Evolutionary conservation across 2,888 invertebrate species (phyloP), one percentile per base, ranked within the genome.

Genomic region (Cheilosia grossa): DNA sequence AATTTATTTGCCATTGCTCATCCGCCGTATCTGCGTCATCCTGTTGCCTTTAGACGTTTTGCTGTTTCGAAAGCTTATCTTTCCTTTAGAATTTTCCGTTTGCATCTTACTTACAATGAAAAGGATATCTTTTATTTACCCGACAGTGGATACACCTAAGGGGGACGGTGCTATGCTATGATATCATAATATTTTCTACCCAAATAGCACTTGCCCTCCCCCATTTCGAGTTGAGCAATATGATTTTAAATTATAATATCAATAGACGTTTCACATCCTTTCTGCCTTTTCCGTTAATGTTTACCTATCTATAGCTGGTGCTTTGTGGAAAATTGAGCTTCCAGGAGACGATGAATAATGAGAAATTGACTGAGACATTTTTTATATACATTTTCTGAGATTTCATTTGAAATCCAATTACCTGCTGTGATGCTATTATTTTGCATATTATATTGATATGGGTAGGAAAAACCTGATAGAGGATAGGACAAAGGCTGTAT

Each of bases 321-420:
- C 78, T 64, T 10, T 51, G 42, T 66, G 13, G 15, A 51, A 33
- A 51, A 53, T n/a, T 47, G 9, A 42, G 42, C 2, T 40, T 10
- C 72, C 37, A 15, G 33, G n/a, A 64, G 33, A n/a, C 44, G 19
- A 40, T 51, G 51, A 27, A 51, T 77, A 77, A 82, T 77, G 82
- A 72, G 64, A 82, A 77, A 77, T 82, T 82, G 77, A 82, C 21
- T 44, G 47, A 53, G 42, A 64, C 37, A 53, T 64, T 64, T 44
- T 37, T 19, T 44, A 37, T 44, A 49, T 44, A 42, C 37, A 6
- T 51, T 27, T 6, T 80, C 49, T 40, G 15, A 64, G 56, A 56
- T 81, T 63, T 77, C 58, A 77, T 82, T 40, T 56, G 27, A 40
- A 72, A 82, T 77, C 77, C 77, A 82, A 82, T 82, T 82, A 77